Evolutionary conservation across 2,888 invertebrate species (phyloP).

Genomic region (Meiosimyza platycephala): DNA sequence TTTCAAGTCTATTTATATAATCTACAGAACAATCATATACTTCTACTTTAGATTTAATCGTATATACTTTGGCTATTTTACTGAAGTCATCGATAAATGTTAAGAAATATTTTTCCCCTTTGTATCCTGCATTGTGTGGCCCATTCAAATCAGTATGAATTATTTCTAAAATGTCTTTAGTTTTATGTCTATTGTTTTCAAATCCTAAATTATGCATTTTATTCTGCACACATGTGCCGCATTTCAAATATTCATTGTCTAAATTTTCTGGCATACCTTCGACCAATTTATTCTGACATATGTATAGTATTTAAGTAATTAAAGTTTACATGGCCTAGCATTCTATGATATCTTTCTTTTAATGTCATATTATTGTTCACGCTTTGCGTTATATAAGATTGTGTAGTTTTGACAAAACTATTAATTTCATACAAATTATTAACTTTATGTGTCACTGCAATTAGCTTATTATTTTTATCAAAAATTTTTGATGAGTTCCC

Average conservation of each 20-base stretch:
- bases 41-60: neutral
- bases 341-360: constrained; percentile 32
- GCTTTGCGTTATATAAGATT: neutral
- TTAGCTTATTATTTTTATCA: constrained; percentile 17
- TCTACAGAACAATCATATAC: constrained; percentile 44
- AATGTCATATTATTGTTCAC: constrained; percentile 32
- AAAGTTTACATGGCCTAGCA: constrained; percentile 42
- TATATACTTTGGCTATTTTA: constrained; percentile 32
- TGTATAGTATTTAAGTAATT: constrained; percentile 39
- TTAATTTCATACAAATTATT: constrained; percentile 34
- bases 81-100: constrained; percentile 45
- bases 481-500: constrained; percentile 24
- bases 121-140: constrained; percentile 34
- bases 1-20: constrained; percentile 45
- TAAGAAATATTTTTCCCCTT: constrained; percentile 47
- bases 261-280: constrained; percentile 35
- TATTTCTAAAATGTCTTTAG: constrained; percentile 20
- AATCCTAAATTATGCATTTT: constrained; percentile 43
- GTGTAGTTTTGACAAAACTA: constrained; percentile 27
- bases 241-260: constrained; percentile 33
- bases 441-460: constrained; percentile 23
- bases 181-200: constrained; percentile 39
- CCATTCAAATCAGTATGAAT: constrained; percentile 28
- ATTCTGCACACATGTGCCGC: constrained; percentile 31
- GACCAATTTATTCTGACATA: constrained; percentile 37